Conservation (phyloP, 2,797 vertebrate species). For the Gallinago solitaria region DNA sequence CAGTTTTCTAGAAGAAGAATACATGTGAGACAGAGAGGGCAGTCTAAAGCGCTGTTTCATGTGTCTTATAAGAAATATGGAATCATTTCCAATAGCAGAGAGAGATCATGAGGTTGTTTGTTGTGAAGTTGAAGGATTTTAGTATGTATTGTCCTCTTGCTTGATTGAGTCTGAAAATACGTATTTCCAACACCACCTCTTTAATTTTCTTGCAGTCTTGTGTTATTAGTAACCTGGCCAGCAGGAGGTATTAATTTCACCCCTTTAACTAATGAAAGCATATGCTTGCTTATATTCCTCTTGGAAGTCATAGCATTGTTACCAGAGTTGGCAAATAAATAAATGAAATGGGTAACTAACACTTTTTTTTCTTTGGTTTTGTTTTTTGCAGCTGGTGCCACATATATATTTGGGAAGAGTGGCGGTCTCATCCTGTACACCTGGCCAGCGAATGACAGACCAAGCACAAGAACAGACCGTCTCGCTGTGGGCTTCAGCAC, state of each 20-base stretch:
- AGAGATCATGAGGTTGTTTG: background rate
- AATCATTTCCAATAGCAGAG: background rate
- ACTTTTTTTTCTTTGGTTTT: constrained; percentile 8
- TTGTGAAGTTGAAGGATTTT: background rate
- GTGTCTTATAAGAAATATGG: background rate
- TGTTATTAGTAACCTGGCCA: background rate
- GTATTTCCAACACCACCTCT: background rate
- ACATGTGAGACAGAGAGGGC: background rate
- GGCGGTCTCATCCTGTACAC: constrained; percentile 93
- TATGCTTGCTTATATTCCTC: background rate
- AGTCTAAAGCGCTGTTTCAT: background rate
- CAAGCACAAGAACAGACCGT: constrained; percentile 94
- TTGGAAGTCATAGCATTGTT: background rate
- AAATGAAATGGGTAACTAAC: background rate
- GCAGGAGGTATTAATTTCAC: background rate
- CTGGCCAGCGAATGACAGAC: constrained; percentile 96
- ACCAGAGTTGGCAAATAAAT: background rate
- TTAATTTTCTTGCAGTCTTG: background rate
- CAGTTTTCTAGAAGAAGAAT: background rate
- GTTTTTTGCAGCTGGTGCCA: constrained; percentile 88
- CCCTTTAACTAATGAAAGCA: background rate
- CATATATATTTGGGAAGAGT: constrained; percentile 97
- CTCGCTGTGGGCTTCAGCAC: constrained; percentile 97
- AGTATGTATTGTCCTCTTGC: background rate
- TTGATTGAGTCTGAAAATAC: background rate